A percentile compares a stretch with the other conserved stretches of the same genome.
phyloP scores from a whole-genome alignment of 2,113 vertebrate species.

The Triplophysa dalaica region DNA sequence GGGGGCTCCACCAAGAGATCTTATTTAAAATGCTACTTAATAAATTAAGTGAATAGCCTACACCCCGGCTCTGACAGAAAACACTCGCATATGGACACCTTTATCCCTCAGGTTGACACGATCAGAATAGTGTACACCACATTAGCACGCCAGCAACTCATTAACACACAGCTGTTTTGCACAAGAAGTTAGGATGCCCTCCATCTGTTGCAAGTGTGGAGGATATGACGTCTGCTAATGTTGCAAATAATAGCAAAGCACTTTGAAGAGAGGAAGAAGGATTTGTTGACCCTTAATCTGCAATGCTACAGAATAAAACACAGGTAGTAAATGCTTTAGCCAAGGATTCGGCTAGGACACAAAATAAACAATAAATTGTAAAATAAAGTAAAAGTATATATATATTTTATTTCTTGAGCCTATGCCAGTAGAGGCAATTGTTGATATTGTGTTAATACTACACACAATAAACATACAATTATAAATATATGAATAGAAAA shows the following conservation, averaged over 20 bases:
- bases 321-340: not conserved
- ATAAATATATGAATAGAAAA: too few relatives aligned
- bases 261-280: not conserved
- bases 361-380: constrained; percentile 4
- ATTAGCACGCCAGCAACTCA: constrained; percentile 37
- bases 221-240: constrained; percentile 16
- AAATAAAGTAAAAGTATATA: too few relatives aligned
- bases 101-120: constrained; percentile 30
- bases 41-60: not conserved
- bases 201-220: constrained; percentile 32
- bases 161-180: constrained; percentile 30
- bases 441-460: too few relatives aligned
- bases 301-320: not conserved
- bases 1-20: not conserved
- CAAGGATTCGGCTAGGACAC: not conserved
- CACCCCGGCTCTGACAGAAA: not conserved
- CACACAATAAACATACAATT: too few relatives aligned
- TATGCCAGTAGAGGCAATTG: too few relatives aligned
- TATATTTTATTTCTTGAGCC: too few relatives aligned
- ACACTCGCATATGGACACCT: constrained; percentile 31
- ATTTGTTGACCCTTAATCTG: constrained; percentile 9
- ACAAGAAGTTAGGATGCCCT: constrained; percentile 30
- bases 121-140: constrained; percentile 29
- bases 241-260: constrained; percentile 5
- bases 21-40: not conserved